A percentile compares a stretch with the other conserved stretches of the same genome.
Conservation (phyloP, 2,888 invertebrate genomes). For the Smittia aterrima region DNA sequence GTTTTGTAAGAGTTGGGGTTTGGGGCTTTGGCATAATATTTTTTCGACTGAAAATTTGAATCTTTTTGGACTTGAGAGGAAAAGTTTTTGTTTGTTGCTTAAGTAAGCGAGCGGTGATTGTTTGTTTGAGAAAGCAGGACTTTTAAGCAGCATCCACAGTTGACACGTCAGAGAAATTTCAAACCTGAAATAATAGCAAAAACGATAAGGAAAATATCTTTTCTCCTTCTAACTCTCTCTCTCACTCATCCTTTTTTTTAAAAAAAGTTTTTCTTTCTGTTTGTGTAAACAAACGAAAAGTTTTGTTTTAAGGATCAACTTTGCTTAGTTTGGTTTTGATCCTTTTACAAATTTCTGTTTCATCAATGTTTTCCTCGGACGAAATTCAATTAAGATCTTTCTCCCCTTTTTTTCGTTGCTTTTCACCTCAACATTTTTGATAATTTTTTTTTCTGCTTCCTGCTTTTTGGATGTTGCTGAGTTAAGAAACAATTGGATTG, state of each 20-base stretch:
- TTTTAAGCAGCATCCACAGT: not conserved
- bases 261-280: not conserved
- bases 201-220: constrained; percentile 6
- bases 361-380: not conserved
- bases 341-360: not conserved
- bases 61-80: too few species aligned
- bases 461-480: not conserved
- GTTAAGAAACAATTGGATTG: not conserved
- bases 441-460: not conserved
- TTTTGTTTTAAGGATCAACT: constrained; percentile 3
- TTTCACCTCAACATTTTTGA: not conserved
- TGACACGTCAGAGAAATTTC: constrained; percentile 1
- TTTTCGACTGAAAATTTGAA: too few species aligned
- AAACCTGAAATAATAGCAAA: not conserved
- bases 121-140: not conserved
- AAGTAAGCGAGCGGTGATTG: not conserved
- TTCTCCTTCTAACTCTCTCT: too few species aligned
- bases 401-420: not conserved
- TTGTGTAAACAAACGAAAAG: not conserved
- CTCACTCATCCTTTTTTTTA: not conserved
- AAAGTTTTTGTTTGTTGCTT: too few species aligned
- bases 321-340: not conserved
- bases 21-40: too few species aligned
- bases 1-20: not conserved
- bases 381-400: not conserved